These are phyloP conservation scores for Dysidea cf. avara DNA, from an alignment of 37 sponge, comb jelly and placozoan genomes.

Conservation along the genomic window DNA sequence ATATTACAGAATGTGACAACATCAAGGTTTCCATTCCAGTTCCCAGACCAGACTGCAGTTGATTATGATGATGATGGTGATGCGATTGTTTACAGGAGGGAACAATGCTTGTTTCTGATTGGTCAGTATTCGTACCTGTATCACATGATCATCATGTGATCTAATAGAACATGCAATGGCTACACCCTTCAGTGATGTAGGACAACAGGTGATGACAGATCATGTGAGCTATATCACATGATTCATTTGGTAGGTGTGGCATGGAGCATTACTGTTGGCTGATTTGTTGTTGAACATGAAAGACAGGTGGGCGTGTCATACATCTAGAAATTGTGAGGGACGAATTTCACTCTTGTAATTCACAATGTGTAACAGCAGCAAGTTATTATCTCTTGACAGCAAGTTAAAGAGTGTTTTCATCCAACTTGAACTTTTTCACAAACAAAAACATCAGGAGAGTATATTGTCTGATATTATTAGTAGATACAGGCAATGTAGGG, in stretches of 20 bases:
- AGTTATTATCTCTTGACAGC: too few relatives aligned
- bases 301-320: too few relatives aligned
- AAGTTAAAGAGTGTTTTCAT: too few relatives aligned
- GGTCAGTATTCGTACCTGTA: not conserved
- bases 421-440: too few relatives aligned
- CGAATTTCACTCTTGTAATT: too few relatives aligned
- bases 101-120: not conserved
- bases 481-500: too few relatives aligned
- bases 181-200: constrained; percentile 25
- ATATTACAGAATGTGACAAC: not conserved
- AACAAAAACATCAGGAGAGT: too few relatives aligned
- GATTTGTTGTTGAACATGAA: constrained; percentile 33
- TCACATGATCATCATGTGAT: not conserved
- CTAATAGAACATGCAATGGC: constrained; percentile 44
- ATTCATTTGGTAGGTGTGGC: constrained; percentile 40
- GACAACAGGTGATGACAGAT: constrained; percentile 32
- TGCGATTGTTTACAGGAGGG: constrained; percentile 17
- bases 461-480: too few relatives aligned
- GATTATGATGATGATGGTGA: constrained; percentile 45
- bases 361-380: too few relatives aligned
- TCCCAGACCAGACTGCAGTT: not conserved
- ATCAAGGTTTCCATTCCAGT: not conserved
- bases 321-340: too few relatives aligned
- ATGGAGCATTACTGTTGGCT: constrained; percentile 40
- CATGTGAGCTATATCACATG: too few relatives aligned